Evolutionary conservation across 1,140 invertebrate species (phyloP), one percentile per base, ranked within the genome.

Genomic region (Drosophila persimilis): DNA sequence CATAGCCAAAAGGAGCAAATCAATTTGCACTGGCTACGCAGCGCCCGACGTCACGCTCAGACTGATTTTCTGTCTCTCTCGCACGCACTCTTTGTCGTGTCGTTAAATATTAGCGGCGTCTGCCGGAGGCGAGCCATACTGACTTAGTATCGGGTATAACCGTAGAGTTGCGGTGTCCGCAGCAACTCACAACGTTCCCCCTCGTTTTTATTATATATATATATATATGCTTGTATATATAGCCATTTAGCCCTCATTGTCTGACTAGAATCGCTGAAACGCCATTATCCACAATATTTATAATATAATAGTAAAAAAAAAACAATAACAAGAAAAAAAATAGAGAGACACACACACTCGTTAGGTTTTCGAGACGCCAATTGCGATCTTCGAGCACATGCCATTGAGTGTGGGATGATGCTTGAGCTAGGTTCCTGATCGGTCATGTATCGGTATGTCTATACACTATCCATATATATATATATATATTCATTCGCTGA

Each of bases 351-450:
- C 41, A 45, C 6, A 13, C 22, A 26, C 24, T 56, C 35, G 22
- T 56, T 6, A 39, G 24, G 13, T 26, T 26, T 15, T 45, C 7
- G 31, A 31, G 31, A 9, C 31, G 31, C 31, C 8, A 31, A 8
- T 3, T 9, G 31, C 8, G 31, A 31, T 9, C 51, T 52, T 50
- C 45, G 24, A 44, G 39, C 39, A 31, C 51, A 35, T 60, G 22
- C 39, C 26, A n/a, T 50, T 41, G 15, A 43, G 43, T 61, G 43
- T 41, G 43, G 17, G 22, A 29, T 48, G 50, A 65, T 74, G 72
- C 61, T 74, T 75, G 72, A 75, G 72, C 72, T 74, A 75, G 75
- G 71, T 75, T 74, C 72, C 72, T 75, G 72, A 75, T 75, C 44
- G 72, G 62, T 74, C 45, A 52, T 45, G 29, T 46, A 26, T 15